Base-by-base conservation (phyloP, 1,140 invertebrate species). In the Thaumetopoea pityocampa region DNA sequence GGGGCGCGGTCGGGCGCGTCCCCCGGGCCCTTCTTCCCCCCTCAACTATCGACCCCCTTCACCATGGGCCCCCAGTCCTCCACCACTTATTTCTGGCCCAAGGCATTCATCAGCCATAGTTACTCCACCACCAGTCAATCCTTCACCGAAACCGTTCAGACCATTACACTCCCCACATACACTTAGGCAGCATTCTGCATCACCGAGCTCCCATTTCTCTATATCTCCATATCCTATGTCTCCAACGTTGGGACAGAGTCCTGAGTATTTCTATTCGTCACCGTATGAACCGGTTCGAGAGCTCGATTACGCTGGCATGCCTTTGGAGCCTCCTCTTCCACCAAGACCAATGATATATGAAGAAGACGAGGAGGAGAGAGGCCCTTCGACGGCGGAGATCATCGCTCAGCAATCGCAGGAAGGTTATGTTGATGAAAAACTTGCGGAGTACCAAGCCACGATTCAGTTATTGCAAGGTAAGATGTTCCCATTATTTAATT, bases 331-430 rank as follows among this genome's bases (percentile, higher is more conserved):
- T 24, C 87, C 89, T 59, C 86, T 85, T 36, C 90, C 90, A 29
- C 88, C 89, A 51, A 76, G 85, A 38, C 78, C 68, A 3, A 83
- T 86, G 71, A 86, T 88, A 45, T 87, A 87, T 48, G 80, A 89
- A 64, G 89, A 88, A 64, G 89, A 92, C 17, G 91, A 91, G 60
- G 88, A 91, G 62, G 88, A 91, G 36, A 86, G 89, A 46, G 93
- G 93, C 14, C 91, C 91, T 3, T 93, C 93, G 30, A 96, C 94
- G 2, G 94, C 94, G 5, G 94, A 96, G 69, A 96, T 96, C 45
- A 96, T 97, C 45, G 94, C 94, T 16, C 92, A 91, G 67, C 95
- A 97, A 84, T 95, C 94, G 41, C 95, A 97, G 83, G 95, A 97
- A 85, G 79, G 79, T 27, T 97, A 96, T 68, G 90, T 97, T 28